Evolutionary conservation across 2,797 vertebrate genomes (phyloP).

Genomic region (Cyprinodon diabolis): DNA sequence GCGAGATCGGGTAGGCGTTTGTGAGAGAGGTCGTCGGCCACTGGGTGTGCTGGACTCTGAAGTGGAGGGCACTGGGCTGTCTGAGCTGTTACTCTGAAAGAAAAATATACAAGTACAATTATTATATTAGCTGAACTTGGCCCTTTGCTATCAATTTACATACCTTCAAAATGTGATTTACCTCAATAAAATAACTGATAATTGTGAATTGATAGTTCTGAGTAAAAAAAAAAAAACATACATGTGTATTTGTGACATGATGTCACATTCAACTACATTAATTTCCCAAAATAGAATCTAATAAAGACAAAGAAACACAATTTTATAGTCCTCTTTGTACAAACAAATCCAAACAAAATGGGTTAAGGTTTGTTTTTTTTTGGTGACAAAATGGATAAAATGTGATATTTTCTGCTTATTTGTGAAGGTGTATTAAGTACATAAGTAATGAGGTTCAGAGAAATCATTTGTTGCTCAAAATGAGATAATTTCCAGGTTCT

Average conservation of each 20-base stretch:
- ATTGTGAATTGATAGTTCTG: background rate
- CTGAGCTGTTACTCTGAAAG: slow-evolving; percentile 92
- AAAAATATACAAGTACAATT: slow-evolving; percentile 11
- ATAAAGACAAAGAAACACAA: background rate
- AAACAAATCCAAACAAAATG: background rate
- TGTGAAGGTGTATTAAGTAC: background rate
- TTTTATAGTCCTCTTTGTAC: background rate
- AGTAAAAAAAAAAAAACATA: background rate
- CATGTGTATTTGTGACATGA: background rate
- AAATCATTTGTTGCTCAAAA: background rate
- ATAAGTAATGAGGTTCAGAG: background rate
- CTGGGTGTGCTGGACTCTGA: slow-evolving; percentile 97
- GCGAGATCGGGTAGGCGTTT: slow-evolving; percentile 88
- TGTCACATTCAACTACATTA: background rate
- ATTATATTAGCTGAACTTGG: background rate
- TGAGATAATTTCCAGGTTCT: background rate
- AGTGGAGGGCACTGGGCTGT: slow-evolving; percentile 95
- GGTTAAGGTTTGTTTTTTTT: background rate
- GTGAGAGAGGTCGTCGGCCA: slow-evolving; percentile 87
- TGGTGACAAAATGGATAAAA: background rate
- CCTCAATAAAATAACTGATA: background rate
- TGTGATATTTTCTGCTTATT: background rate
- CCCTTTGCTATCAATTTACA: background rate
- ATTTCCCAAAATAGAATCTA: background rate
- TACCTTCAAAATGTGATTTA: background rate